Conservation (phyloP, 2,888 invertebrate genomes). For the Molanna angustata region DNA sequence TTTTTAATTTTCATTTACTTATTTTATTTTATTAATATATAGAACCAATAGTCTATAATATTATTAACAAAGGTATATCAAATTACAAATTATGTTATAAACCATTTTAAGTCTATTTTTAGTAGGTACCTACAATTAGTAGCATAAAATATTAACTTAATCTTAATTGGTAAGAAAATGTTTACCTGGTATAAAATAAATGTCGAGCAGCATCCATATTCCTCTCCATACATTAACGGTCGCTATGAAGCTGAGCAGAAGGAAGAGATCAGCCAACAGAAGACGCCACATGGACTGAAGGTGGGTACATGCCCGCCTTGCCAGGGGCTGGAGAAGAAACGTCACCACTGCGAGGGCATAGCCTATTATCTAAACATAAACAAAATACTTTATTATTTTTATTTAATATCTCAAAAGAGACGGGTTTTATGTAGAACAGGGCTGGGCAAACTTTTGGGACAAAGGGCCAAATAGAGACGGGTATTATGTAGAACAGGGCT, state of each 20-base stretch:
- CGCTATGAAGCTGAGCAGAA: constrained; percentile 72
- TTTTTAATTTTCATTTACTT: too few relatives aligned
- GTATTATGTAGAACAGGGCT: too few relatives aligned
- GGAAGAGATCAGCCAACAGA: constrained; percentile 71
- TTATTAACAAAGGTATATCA: too few relatives aligned
- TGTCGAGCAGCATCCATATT: constrained; percentile 77
- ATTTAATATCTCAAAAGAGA: too few relatives aligned
- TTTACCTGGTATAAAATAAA: constrained; percentile 73
- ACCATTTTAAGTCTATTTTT: not conserved
- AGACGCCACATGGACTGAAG: constrained; percentile 66
- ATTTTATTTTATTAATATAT: too few relatives aligned
- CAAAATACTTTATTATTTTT: too few relatives aligned
- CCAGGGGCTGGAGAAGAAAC: constrained; percentile 71
- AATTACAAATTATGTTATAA: not conserved
- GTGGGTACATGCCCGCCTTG: constrained; percentile 67
- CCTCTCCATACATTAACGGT: constrained; percentile 89
- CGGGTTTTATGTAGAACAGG: too few relatives aligned
- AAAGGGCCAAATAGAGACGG: too few relatives aligned
- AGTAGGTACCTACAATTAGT: too few relatives aligned
- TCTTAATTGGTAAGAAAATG: not conserved
- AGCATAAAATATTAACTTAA: constrained; percentile 27
- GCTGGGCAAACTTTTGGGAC: too few relatives aligned
- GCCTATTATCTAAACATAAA: constrained; percentile 74
- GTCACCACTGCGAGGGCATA: constrained; percentile 70
- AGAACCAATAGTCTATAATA: too few relatives aligned